Evolutionary conservation across 2,113 vertebrate genomes (phyloP).

Genomic region (Hippocampus abdominalis): DNA sequence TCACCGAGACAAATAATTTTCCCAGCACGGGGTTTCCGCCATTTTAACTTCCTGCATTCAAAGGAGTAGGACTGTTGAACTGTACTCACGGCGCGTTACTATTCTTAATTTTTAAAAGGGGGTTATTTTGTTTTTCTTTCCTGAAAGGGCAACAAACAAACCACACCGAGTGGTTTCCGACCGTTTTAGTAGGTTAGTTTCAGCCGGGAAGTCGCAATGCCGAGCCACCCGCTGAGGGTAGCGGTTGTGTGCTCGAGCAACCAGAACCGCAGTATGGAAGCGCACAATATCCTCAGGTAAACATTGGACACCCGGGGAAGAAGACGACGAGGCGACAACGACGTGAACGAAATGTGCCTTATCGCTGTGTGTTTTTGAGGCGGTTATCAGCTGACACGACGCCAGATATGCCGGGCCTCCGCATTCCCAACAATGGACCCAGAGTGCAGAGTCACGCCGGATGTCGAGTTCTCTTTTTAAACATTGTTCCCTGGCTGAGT

Average conservation of each 20-base stretch:
- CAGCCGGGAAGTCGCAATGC: slow-evolving; percentile 73
- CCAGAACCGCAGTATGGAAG: slow-evolving; percentile 99
- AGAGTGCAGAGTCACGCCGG: slow-evolving; percentile 6
- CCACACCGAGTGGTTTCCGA: slow-evolving; percentile 1
- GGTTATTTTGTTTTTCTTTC: slow-evolving; percentile 19
- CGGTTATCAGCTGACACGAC: slow-evolving; percentile 6
- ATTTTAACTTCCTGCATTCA: slow-evolving; percentile 61
- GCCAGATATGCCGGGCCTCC: slow-evolving; percentile 43
- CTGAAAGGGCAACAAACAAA: slow-evolving; percentile 6
- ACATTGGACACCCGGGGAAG: slow-evolving; percentile 38
- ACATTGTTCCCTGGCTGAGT: not conserved
- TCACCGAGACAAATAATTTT: slow-evolving; percentile 12
- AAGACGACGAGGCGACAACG: not conserved
- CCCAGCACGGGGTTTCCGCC: slow-evolving; percentile 39
- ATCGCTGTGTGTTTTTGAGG: slow-evolving; percentile 10
- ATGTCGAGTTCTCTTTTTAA: not conserved
- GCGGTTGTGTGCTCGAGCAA: slow-evolving; percentile 98
- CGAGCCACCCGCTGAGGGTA: slow-evolving; percentile 85
- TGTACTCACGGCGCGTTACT: slow-evolving; percentile 4
- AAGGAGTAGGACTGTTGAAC: not conserved
- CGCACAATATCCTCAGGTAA: slow-evolving; percentile 99
- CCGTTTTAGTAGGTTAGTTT: slow-evolving; percentile 31
- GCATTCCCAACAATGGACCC: slow-evolving; percentile 55
- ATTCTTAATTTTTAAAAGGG: not conserved
- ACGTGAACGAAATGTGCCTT: slow-evolving; percentile 15